These are phyloP conservation scores for Stictonetta naevosa DNA, from an alignment of 2,113 vertebrate genomes.

Conservation along the genomic window DNA sequence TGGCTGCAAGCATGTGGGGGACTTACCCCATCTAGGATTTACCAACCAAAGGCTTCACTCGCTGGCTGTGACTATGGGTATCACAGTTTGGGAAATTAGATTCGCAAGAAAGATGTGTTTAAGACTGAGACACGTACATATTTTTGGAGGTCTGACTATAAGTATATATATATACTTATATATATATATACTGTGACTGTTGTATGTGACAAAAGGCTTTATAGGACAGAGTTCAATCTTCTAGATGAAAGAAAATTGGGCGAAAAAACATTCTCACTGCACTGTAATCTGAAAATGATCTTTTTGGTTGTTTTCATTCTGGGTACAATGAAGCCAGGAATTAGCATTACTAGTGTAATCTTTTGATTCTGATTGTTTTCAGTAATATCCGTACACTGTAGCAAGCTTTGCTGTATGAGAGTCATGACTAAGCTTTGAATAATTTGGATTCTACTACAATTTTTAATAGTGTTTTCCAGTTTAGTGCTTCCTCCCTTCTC, in stretches of 20 bases:
- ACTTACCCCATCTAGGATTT: background rate
- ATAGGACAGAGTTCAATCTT: background rate
- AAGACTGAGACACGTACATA: background rate
- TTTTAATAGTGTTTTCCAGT: constrained; percentile 60
- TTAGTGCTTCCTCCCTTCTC: constrained; percentile 22
- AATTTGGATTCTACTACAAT: constrained; percentile 32
- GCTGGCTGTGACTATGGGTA: background rate
- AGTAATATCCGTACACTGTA: background rate
- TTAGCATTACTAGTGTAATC: constrained; percentile 41
- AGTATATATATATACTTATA: background rate
- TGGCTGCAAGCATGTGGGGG: background rate
- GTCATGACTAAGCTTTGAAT: constrained; percentile 39
- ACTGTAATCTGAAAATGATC: background rate
- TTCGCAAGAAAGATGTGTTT: background rate
- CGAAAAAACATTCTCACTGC: background rate
- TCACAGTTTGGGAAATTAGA: background rate
- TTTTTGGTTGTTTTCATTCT: constrained; percentile 1
- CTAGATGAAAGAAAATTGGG: background rate
- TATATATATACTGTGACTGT: background rate
- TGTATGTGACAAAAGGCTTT: background rate
- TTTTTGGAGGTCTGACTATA: background rate
- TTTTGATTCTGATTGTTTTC: constrained; percentile 17
- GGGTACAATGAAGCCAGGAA: background rate
- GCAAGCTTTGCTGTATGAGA: background rate
- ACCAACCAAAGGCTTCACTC: background rate